Conservation (phyloP, 2,888 invertebrate genomes). For the Metacarcinus magister region DNA sequence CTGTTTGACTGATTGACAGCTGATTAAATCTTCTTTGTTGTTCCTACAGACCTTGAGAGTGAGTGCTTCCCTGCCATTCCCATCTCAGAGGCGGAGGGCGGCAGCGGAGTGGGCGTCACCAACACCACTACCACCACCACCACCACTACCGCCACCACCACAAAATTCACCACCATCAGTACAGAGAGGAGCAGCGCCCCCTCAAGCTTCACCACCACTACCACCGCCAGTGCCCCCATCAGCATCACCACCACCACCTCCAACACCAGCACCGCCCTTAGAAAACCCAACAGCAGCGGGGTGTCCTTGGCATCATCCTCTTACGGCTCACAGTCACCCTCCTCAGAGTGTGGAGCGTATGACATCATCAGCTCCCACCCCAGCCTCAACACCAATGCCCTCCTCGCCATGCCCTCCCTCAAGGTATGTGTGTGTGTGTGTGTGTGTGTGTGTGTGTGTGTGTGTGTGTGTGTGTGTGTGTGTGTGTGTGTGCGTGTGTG, state of each 20-base stretch:
- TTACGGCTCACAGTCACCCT: neutral
- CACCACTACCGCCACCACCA: slow-evolving; percentile 37
- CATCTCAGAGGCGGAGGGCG: slow-evolving; percentile 78
- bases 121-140: slow-evolving; percentile 42
- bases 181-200: slow-evolving; percentile 26
- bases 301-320: neutral
- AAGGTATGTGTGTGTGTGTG: slow-evolving; percentile 58
- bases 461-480: slow-evolving; percentile 49
- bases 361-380: neutral
- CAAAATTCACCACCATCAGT: slow-evolving; percentile 55
- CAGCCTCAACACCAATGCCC: slow-evolving; percentile 12
- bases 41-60: slow-evolving; percentile 78
- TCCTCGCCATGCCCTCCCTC: slow-evolving; percentile 69
- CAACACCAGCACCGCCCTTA: neutral
- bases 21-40: neutral
- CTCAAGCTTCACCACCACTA: slow-evolving; percentile 33
- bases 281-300: neutral
- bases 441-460: slow-evolving; percentile 54
- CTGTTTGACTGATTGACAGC: neutral
- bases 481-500: slow-evolving; percentile 34
- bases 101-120: neutral
- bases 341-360: slow-evolving; percentile 1
- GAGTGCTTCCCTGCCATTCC: slow-evolving; percentile 82
- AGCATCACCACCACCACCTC: slow-evolving; percentile 51
- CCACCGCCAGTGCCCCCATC: slow-evolving; percentile 61